phyloP scores from a whole-genome alignment of 2,113 vertebrate species.

The Polypterus senegalus region DNA sequence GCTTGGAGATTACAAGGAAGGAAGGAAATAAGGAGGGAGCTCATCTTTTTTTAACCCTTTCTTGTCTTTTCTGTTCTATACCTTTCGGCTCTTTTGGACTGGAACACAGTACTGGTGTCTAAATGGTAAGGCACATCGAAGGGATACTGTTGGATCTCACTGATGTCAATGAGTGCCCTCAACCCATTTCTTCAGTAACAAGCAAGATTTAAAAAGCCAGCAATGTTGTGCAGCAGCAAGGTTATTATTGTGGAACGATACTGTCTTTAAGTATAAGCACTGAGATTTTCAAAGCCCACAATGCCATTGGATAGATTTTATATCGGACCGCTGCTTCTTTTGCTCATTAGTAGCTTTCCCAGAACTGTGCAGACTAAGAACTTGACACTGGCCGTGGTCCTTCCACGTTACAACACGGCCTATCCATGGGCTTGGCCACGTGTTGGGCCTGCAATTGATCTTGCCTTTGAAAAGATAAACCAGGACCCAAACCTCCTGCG shows the following conservation, averaged over 20 bases:
- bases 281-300: neutral
- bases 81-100: neutral
- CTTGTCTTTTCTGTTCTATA: neutral
- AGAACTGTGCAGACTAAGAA: conserved; percentile 20
- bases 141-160: neutral
- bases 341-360: conserved; percentile 31
- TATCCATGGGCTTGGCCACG: conserved; percentile 92
- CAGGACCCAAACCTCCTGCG: conserved; percentile 44
- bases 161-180: neutral
- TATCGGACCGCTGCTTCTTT: neutral
- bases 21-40: neutral
- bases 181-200: conserved; percentile 9
- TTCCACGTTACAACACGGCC: conserved; percentile 64
- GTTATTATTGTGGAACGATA: conserved; percentile 15
- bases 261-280: too few species aligned
- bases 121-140: neutral
- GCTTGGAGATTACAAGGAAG: neutral
- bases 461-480: conserved; percentile 51
- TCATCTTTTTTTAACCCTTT: too few species aligned
- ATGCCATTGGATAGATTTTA: neutral
- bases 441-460: conserved; percentile 63
- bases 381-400: conserved; percentile 69
- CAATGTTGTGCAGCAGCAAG: conserved; percentile 16
- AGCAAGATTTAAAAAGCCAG: neutral
- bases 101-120: neutral